Evolutionary conservation across 2,797 vertebrate species (phyloP), one percentile per base, ranked within the genome.

Genomic region (Ibycter americanus): DNA sequence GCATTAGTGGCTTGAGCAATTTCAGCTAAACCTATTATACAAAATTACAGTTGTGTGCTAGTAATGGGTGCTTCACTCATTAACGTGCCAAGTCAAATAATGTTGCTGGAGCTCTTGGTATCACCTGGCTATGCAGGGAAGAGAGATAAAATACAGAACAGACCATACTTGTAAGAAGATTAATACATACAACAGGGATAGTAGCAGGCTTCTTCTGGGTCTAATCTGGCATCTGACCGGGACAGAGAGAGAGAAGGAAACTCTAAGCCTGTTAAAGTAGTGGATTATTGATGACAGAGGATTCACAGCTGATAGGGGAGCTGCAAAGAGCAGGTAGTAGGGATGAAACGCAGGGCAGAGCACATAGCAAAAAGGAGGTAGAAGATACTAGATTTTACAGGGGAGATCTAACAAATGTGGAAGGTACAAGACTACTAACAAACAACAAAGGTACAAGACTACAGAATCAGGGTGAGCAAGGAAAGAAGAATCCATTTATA

Each of bases 71-170:
- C 68, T 84, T 66, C 26, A 17, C 44, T 93, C 5, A 1, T 88
- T 84, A 94, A 80, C 0, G 0, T 66, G 73, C 42, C 79, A 87
- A 90, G 65, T 58, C 59, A 88, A 95, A 70, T 46, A 54, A 34
- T 25, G n/a, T 62, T 70, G 26, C 55, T 87, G 66, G 31, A 78
- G 38, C 61, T 76, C 62, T 86, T 0, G 0, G 44, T 88, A 80
- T 93, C 91, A 94, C 91, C 93, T 94, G 87, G 40, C 55, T 84
- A 3, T 32, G 26, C 17, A 52, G 76, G 54, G 55, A 90, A 23
- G 31, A 90, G 89, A 96, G 94, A 92, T 96, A 93, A 97, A 96
- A 95, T 84, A 92, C 89, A 94, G 85, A 94, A 61, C 89, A 96
- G 66, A 88, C 82, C 55, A 84, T 76, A 84, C 62, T 91, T 92